Percentiles rank a stretch among this genome's conserved stretches.
Conservation (phyloP, 2,888 invertebrate species). For the Lathronympha strigana region DNA sequence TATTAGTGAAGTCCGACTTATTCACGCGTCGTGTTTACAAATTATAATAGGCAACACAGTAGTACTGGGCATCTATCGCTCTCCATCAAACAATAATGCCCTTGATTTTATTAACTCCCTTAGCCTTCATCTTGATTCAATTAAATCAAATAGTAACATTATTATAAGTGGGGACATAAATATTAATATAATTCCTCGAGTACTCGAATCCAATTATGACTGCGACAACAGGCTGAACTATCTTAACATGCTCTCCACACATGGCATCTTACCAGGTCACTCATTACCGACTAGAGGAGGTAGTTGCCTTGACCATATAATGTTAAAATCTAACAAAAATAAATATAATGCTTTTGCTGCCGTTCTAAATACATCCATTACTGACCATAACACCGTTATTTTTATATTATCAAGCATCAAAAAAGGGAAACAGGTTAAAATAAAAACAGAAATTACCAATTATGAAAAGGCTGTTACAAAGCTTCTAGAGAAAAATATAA, state of each 20-base stretch:
- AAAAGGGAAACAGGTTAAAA: too few species aligned
- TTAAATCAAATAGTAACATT: constrained; percentile 1
- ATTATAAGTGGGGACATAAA: background rate
- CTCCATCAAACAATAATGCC: constrained; percentile 2
- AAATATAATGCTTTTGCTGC: too few species aligned
- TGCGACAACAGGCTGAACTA: background rate
- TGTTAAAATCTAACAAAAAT: background rate
- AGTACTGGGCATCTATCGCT: background rate
- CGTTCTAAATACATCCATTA: too few species aligned
- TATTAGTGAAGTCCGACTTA: background rate
- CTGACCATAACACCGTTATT: too few species aligned
- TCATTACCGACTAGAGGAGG: background rate
- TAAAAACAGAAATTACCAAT: too few species aligned
- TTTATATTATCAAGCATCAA: too few species aligned
- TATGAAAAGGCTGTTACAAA: too few species aligned
- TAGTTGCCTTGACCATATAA: background rate
- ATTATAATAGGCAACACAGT: background rate
- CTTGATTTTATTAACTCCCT: constrained; percentile 8
- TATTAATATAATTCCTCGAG: constrained; percentile 8
- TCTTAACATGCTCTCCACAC: constrained; percentile 2
- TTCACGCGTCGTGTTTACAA: constrained; percentile 12
- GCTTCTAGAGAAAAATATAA: too few species aligned
- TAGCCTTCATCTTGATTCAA: background rate
- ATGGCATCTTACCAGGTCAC: background rate
- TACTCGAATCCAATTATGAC: background rate